Conservation (phyloP, 2,797 vertebrate species). For the Myotis findleyi region DNA sequence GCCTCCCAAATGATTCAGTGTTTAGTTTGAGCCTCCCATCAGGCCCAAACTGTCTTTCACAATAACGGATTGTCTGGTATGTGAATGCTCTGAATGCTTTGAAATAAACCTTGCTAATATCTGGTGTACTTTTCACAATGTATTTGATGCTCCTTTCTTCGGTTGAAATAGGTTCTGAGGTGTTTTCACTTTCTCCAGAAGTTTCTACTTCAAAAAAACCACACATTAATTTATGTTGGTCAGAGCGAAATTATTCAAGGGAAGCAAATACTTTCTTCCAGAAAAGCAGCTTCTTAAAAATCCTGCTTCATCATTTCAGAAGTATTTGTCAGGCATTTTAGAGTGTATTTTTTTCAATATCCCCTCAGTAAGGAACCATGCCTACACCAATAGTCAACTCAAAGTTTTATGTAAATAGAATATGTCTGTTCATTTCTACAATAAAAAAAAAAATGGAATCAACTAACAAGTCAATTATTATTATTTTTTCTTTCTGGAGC, state of each 20-base stretch:
- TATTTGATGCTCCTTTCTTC: constrained; percentile 40
- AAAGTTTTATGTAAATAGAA: constrained; percentile 48
- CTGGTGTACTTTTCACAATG: constrained; percentile 35
- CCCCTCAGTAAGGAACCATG: neutral
- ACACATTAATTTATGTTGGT: constrained; percentile 47
- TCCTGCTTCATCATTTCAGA: constrained; percentile 41
- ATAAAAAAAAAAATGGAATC: constrained; percentile 62
- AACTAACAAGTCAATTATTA: neutral
- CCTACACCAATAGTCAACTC: neutral
- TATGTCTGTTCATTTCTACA: constrained; percentile 63
- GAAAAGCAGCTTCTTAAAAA: constrained; percentile 38
- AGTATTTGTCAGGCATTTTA: constrained; percentile 51
- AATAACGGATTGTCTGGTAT: neutral
- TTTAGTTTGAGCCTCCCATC: neutral
- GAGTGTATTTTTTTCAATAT: neutral
- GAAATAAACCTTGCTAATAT: constrained; percentile 57
- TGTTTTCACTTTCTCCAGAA: constrained; percentile 39
- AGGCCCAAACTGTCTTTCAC: neutral
- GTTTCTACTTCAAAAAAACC: constrained; percentile 56
- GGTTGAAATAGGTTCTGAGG: constrained; percentile 60
- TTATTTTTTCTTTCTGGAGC: neutral
- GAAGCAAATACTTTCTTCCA: constrained; percentile 2
- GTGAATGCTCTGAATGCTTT: constrained; percentile 33
- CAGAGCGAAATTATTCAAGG: constrained; percentile 53
- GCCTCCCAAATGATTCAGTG: neutral